These are phyloP conservation scores for Conistra vaccinii DNA, from an alignment of 2,888 invertebrate genomes.

Conservation along the genomic window DNA sequence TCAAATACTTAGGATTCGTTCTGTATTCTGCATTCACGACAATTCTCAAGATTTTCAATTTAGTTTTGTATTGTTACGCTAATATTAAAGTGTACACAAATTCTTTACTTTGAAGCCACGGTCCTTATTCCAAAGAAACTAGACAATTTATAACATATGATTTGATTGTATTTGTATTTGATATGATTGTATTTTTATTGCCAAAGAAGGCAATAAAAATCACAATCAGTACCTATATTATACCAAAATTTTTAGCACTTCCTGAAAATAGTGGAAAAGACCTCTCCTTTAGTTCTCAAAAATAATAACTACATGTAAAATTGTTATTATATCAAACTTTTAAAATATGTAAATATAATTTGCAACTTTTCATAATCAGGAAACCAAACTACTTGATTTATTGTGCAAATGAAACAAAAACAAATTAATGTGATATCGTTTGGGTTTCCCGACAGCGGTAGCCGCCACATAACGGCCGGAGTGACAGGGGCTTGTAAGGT, in stretches of 20 bases:
- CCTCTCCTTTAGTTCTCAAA: background rate
- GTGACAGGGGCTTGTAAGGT: no score
- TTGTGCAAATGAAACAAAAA: no score
- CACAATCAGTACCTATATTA: no score
- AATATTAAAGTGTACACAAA: slow-evolving; percentile 53
- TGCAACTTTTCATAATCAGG: no score
- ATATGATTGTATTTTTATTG: no score
- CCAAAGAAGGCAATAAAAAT: no score
- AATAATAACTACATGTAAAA: background rate
- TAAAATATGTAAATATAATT: background rate
- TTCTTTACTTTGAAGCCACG: slow-evolving; percentile 11
- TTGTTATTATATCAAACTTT: background rate
- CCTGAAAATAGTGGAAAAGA: background rate
- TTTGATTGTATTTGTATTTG: no score
- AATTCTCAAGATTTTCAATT: slow-evolving; percentile 56
- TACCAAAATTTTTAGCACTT: no score
- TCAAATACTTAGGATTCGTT: slow-evolving; percentile 51
- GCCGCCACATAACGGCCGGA: no score
- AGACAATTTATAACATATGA: no score
- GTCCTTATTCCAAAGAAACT: background rate
- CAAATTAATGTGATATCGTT: no score
- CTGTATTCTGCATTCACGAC: slow-evolving; percentile 48
- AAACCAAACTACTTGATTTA: background rate
- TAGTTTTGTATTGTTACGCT: slow-evolving; percentile 53
- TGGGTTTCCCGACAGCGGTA: no score